Evolutionary conservation across 1,140 invertebrate species (phyloP).

Genomic region (Drosophila bifasciata): DNA sequence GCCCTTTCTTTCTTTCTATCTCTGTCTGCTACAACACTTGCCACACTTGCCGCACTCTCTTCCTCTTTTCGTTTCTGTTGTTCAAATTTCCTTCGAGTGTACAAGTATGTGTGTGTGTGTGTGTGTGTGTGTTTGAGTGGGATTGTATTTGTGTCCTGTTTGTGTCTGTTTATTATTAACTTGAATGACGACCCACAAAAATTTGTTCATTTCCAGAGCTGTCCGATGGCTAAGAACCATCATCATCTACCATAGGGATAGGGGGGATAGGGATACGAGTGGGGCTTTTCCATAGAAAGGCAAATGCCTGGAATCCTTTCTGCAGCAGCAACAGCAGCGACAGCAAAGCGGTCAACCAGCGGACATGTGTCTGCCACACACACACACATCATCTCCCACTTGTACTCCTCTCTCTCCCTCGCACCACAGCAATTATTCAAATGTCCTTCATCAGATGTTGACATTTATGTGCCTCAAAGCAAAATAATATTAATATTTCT

Average conservation of each 20-base stretch:
- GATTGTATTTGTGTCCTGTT: conserved; percentile 7
- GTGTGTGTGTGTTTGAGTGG: conserved; percentile 8
- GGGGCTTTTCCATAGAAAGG: no score
- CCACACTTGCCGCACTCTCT: no score
- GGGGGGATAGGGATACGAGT: no score
- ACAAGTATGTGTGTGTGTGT: background rate
- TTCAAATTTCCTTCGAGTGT: conserved; percentile 28
- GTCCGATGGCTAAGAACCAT: conserved; percentile 23
- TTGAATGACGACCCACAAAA: conserved; percentile 62
- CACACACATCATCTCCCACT: background rate
- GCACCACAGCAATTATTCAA: conserved; percentile 32
- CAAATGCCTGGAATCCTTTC: background rate
- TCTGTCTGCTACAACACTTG: no score
- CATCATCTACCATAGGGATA: background rate
- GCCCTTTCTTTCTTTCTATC: no score
- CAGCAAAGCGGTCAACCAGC: background rate
- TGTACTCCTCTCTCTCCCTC: no score
- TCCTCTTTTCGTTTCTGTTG: conserved; percentile 8
- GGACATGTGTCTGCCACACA: conserved; percentile 15
- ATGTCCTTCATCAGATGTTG: conserved; percentile 37
- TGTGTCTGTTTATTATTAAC: conserved; percentile 66
- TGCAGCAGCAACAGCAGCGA: background rate
- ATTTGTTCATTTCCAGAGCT: conserved; percentile 67
- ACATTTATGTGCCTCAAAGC: conserved; percentile 35
- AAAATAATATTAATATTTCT: conserved; percentile 20